Evolutionary conservation across 2,888 invertebrate genomes (phyloP), one percentile per base, ranked within the genome.

Genomic region (Idaea aversata): DNA sequence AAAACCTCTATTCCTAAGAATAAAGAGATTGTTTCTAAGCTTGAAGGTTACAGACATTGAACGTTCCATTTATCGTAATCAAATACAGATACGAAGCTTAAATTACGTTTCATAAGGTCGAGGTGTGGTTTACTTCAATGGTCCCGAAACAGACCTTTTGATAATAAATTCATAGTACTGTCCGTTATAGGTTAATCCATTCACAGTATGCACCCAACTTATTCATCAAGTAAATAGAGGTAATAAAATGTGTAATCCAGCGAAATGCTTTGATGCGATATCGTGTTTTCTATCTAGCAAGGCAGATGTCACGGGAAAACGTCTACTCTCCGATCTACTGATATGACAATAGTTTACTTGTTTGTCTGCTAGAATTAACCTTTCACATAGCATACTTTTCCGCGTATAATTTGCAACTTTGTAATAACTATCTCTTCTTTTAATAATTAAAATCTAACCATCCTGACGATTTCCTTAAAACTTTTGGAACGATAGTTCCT

Each of bases 291-390:
- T 74, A 86, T 85, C 84, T 76, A 68, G 65, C 73, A 70, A 69
- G 80, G 82, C 82, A 87, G 83, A 85, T 85, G 85, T 84, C 80
- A 77, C 79, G 80, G 78, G 85, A 88, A 86, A 86, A 25, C 34
- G 87, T 77, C 80, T 70, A 69, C 66, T 61, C 38, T 67, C 62
- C 10, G 47, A 35, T 63, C 57, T 65, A 38, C 72, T 75, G 64
- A 69, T 62, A 69, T 65, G 65, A 65, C 47, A 57, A 58, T 34
- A 15, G 61, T 63, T 67, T 67, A 65, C 67, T 25, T 15, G 34
- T 25, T 34, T 69, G 64, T 65, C 63, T 69, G 59, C 34, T 65
- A 61, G 36, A 62, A 63, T 62, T 47, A 61, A 61, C 59, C 62
- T 69, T 69, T 67, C 69, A 67, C 69, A 69, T 69, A 57, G 58